Evolutionary conservation across 1,140 invertebrate genomes (phyloP), one percentile per base, ranked within the genome.

Genomic region (Harlomillsia oculata): DNA sequence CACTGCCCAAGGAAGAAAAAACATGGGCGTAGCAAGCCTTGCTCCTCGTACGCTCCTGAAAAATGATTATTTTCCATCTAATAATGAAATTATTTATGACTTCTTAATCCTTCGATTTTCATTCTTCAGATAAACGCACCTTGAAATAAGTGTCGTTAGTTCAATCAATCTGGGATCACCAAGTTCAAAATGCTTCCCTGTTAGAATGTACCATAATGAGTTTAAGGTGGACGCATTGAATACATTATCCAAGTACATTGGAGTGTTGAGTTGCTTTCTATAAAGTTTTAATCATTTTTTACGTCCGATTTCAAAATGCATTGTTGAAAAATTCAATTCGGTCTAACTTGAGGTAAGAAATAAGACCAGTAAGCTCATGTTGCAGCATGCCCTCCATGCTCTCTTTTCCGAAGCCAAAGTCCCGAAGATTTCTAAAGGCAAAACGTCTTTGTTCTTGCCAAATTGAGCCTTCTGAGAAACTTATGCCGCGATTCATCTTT

Each of bases 161-260:
- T 45, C 29, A 5, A 48, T 39, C 8, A 62, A 57, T 21, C 30
- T 18, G 0, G 49, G 50, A 41, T 62, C 60, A 32, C 46, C 34
- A 20, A 62, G 46, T 9, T 62, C 54, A 44, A 57, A 62, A 30
- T 55, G 14, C 23, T 53, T 48, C 0, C 54, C 54, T 14, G 54
- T 53, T 20, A 62, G n/a, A 37, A 62, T 62, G 37, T 57, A 54
- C 60, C 60, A 62, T 13, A 62, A 32, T 1, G 50, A 53, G 40
- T 62, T 62, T 4, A 62, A 36, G n/a, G 57, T 51, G n/a, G 60
- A 53, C n/a, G 53, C 53, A 54, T 62, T 62, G 16, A 62, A 54
- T 4, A 41, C 34, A 4, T 39, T 40, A 5, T 28, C 37, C 29
- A 59, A 25, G 5, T 53, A n/a, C 5, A 53, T 21, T 9, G 60